Evolutionary conservation across 2,888 invertebrate genomes (phyloP), one percentile per base, ranked within the genome.

Genomic region (Pristionchus exspectatus): DNA sequence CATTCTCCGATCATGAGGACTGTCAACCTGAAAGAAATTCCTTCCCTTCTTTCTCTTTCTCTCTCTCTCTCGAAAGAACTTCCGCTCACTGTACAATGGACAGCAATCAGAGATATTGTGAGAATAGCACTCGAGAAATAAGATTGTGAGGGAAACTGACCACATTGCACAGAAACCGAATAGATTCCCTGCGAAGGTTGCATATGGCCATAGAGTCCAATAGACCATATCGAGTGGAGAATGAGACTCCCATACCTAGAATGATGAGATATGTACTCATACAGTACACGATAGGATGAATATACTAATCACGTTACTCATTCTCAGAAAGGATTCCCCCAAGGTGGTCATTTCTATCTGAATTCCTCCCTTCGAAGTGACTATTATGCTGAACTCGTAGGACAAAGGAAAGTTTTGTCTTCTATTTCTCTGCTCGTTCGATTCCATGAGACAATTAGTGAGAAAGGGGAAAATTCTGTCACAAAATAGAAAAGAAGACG

Each of bases 101-200:
- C 12, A 14, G 16, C 74, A 81, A 81, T 81, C 50, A n/a, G 81
- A 81, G 44, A 50, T 30, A 21, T 14, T 24, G 5, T 33, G 24
- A 33, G 74, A 74, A 81, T 14, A 33, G 81, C 12, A 81, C 50
- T 81, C 38, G 81, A 50, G 24, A 21, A 63, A 63, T 74, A 18
- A 10, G 33, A 74, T 74, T 33, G 30, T 21, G 74, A 10, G 63
- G n/a, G 44, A 50, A 50, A 83, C 92, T 63, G 7, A 92, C 94
- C 94, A 94, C 93, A 94, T 94, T 30, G 93, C 93, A 85, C 93
- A 93, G 89, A 94, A 94, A 21, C 94, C 94, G 90, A 94, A 94
- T 5, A 94, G 89, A 88, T 94, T 94, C 50, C 93, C 92, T 50
- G 94, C 92, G 84, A 93, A 94, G 18, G 93, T 92, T 77, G 93